phyloP scores from a whole-genome alignment of 2,888 invertebrate species.

The Tetranychus truncatus region DNA sequence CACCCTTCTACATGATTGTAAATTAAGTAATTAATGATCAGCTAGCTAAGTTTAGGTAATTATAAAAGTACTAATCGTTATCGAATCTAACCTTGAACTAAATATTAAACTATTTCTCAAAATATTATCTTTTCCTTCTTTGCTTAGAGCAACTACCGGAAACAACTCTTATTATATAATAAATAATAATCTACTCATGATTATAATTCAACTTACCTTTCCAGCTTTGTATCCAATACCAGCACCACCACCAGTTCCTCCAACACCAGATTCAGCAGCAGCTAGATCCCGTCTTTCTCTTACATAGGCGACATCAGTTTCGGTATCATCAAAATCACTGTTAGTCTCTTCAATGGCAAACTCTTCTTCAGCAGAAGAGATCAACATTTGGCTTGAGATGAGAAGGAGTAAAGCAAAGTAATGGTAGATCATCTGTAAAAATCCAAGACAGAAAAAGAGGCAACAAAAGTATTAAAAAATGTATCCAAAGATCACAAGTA shows the following conservation, averaged over 20 bases:
- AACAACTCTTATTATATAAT: too few species aligned
- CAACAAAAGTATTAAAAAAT: background rate
- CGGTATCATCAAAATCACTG: background rate
- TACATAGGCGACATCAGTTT: background rate
- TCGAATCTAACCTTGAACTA: background rate
- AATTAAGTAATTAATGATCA: background rate
- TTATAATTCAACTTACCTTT: background rate
- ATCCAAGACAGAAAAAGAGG: background rate
- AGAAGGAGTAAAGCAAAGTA: background rate
- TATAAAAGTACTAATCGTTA: background rate
- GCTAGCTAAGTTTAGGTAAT: too few species aligned
- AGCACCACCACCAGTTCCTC: slow-evolving; percentile 8
- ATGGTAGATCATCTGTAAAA: background rate
- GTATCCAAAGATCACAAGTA: background rate
- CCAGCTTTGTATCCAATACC: slow-evolving; percentile 10
- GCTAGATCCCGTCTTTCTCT: slow-evolving; percentile 4
- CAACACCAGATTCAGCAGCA: slow-evolving; percentile 2
- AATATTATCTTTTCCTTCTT: too few species aligned
- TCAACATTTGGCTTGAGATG: background rate
- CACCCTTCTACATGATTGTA: background rate
- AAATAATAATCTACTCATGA: background rate
- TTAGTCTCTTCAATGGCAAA: background rate
- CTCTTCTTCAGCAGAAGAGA: background rate
- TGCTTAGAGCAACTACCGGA: too few species aligned
- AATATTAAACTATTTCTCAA: background rate